Base-by-base conservation (phyloP, 1,140 invertebrate genomes). In the Chrysoperla carnea region DNA sequence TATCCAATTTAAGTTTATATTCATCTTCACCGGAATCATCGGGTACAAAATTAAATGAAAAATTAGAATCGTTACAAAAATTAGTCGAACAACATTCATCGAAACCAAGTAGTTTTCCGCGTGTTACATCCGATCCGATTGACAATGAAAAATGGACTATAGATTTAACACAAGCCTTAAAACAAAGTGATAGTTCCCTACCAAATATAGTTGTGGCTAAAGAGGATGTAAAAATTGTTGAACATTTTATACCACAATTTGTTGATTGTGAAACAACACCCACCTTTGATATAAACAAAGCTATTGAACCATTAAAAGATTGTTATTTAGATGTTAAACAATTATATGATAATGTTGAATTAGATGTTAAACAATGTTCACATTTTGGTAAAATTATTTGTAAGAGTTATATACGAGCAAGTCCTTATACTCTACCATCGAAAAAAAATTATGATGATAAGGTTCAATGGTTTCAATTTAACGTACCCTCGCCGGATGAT, bases 351-450 rank as follows among this genome's bases (percentile, higher is more conserved):
- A 5, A 5, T 23, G 17, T 23, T 23, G 17, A 23, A 5, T 23
- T 23, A 23, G 17, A 23, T 23, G 44, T 42, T 33, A 51, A 57
- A 54, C 48, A 46, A 42, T 11, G 53, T 14, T 70, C 70, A 12
- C 43, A 50, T 11, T 63, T 74, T 43, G 72, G 69, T 8, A 67
- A 61, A 61, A 58, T 67, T 46, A 50, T 73, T 4, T 69, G 63
- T 41, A 58, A 50, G 49, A 56, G 41, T 23, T 66, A 56, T 57
- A 50, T 47, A 42, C 51, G 40, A n/a, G 48, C 35, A 17, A 57
- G 40, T 40, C 55, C 56, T 5, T 45, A 45, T 23, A 39, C 51
- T 28, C 46, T 15, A 29, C 35, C 6, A 9, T 12, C 12, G 7
- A 29, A 11, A 37, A 14, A 13, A 4, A 17, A 11, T 37, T 11